Conservation (phyloP, 2,797 vertebrate genomes). For the Rhinella marina region DNA sequence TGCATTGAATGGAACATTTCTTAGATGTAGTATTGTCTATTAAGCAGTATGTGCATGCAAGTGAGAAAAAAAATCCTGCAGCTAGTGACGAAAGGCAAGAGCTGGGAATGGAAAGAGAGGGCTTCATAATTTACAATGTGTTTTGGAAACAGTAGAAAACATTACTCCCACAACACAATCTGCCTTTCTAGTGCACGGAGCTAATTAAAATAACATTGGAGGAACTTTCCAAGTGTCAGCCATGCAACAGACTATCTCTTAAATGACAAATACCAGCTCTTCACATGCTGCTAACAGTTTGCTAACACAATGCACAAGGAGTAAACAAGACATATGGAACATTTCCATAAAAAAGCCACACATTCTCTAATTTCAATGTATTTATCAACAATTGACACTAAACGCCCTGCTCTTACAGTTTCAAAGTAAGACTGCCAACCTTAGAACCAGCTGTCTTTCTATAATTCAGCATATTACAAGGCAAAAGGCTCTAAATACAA, state of each 20-base stretch:
- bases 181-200: conserved; percentile 22
- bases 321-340: conserved; percentile 2
- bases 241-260: conserved; percentile 54
- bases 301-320: conserved; percentile 1
- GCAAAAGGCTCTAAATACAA: background rate
- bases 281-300: conserved; percentile 9
- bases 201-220: conserved; percentile 53
- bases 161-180: conserved; percentile 60
- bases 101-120: background rate
- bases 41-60: background rate
- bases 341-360: background rate
- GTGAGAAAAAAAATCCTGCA: background rate
- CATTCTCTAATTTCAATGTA: background rate
- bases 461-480: background rate
- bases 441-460: background rate
- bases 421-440: background rate
- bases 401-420: background rate
- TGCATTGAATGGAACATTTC: background rate
- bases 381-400: background rate
- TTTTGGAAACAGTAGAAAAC: conserved; percentile 58
- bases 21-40: background rate
- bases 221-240: conserved; percentile 42
- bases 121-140: conserved; percentile 23
- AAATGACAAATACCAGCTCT: conserved; percentile 1
- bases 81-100: conserved; percentile 3